Conservation (phyloP, 1,140 invertebrate genomes). For the Drosophila insularis region DNA sequence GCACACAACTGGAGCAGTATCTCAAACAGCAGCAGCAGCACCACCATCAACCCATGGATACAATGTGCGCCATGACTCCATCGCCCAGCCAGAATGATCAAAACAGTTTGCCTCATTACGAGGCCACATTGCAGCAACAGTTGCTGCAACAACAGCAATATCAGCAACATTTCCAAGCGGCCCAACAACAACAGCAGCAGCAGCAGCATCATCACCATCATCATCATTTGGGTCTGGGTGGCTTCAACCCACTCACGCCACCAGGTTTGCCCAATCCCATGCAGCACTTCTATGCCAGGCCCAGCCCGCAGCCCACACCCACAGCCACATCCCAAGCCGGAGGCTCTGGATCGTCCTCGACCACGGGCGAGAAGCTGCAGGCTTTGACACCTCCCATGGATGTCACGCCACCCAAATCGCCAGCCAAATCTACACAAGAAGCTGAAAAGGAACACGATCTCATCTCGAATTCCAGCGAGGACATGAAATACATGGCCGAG, state of each 20-base stretch:
- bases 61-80: slow-evolving; percentile 79
- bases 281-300: slow-evolving; percentile 82
- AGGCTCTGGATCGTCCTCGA: slow-evolving; percentile 10
- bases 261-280: slow-evolving; percentile 83
- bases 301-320: slow-evolving; percentile 72
- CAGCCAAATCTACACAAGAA: slow-evolving; percentile 84
- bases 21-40: slow-evolving; percentile 66
- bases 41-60: slow-evolving; percentile 68
- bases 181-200: slow-evolving; percentile 71
- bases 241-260: slow-evolving; percentile 82
- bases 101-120: slow-evolving; percentile 72
- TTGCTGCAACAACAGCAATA: slow-evolving; percentile 76
- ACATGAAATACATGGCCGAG: slow-evolving; percentile 81
- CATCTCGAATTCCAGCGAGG: slow-evolving; percentile 83
- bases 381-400: slow-evolving; percentile 80
- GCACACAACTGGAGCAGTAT: slow-evolving; percentile 68
- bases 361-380: slow-evolving; percentile 59
- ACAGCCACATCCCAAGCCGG: slow-evolving; percentile 14
- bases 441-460: slow-evolving; percentile 81
- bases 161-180: slow-evolving; percentile 77
- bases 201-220: slow-evolving; percentile 56
- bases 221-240: slow-evolving; percentile 69
- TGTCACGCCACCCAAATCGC: slow-evolving; percentile 84
- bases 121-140: slow-evolving; percentile 69
- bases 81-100: slow-evolving; percentile 83